These are phyloP conservation scores for Troides oblongomaculatus DNA, from an alignment of 2,888 invertebrate species.

Conservation along the genomic window DNA sequence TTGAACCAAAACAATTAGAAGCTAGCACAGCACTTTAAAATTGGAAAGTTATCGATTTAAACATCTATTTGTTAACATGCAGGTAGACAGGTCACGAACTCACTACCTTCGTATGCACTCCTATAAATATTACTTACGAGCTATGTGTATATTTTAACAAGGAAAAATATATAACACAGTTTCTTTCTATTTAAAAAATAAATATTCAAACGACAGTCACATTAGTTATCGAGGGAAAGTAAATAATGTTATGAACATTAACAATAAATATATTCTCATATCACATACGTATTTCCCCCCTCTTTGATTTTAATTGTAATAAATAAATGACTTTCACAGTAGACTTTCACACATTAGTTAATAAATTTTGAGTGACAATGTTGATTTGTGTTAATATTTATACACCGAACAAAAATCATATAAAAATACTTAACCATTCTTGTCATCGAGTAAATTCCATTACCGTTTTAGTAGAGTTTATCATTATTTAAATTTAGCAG, in stretches of 20 bases:
- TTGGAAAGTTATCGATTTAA: constrained; percentile 36
- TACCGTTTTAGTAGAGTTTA: neutral
- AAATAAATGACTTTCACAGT: too few species aligned
- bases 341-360: too few species aligned
- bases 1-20: constrained; percentile 55
- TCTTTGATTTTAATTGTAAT: too few species aligned
- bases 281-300: too few species aligned
- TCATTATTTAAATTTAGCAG: neutral
- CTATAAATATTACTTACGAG: constrained; percentile 5
- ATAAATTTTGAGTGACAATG: neutral
- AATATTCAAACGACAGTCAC: neutral
- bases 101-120: constrained; percentile 20
- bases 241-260: neutral
- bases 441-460: neutral
- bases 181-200: neutral
- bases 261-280: too few species aligned
- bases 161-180: neutral
- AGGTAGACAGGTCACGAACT: constrained; percentile 14
- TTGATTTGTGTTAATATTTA: neutral
- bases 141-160: constrained; percentile 10
- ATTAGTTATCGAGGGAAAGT: neutral
- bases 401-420: neutral
- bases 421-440: neutral
- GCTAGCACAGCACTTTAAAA: constrained; percentile 63
- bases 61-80: constrained; percentile 28